Evolutionary conservation across 1,140 invertebrate species (phyloP).

Genomic region (Nymphalis io): DNA sequence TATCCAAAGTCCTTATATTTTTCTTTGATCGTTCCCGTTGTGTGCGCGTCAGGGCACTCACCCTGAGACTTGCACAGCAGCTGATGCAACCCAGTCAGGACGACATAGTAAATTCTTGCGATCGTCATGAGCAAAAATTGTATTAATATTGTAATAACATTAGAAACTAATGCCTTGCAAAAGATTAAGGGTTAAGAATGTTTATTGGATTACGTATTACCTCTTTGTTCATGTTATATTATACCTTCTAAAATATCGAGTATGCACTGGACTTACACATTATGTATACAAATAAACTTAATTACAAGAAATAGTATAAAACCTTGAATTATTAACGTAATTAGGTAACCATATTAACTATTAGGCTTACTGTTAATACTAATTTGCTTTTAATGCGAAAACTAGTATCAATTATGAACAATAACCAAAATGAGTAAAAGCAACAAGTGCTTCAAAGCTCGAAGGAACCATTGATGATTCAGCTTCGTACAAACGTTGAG

Average conservation of each 20-base stretch:
- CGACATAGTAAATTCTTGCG: slow-evolving; percentile 1
- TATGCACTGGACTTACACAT: no score
- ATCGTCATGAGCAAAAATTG: background rate
- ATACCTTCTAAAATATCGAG: no score
- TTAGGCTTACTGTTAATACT: no score
- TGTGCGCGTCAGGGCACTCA: slow-evolving; percentile 21
- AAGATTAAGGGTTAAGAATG: slow-evolving; percentile 30
- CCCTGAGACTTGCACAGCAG: slow-evolving; percentile 11
- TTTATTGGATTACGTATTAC: slow-evolving; percentile 22
- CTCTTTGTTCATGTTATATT: background rate
- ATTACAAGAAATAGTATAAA: no score
- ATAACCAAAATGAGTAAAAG: slow-evolving; percentile 25
- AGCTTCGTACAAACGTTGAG: slow-evolving; percentile 53
- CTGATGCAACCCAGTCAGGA: slow-evolving; percentile 9
- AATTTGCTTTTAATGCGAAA: no score
- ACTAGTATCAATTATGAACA: background rate
- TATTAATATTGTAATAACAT: slow-evolving; percentile 18
- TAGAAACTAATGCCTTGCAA: slow-evolving; percentile 15
- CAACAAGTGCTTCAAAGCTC: slow-evolving; percentile 52
- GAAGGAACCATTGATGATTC: slow-evolving; percentile 40
- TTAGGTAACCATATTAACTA: no score
- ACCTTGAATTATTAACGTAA: no score
- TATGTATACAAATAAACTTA: no score
- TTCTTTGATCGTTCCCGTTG: slow-evolving; percentile 18
- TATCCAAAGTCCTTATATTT: slow-evolving; percentile 9